Conservation (phyloP, 1,140 invertebrate genomes). For the Cephus cinctus region DNA sequence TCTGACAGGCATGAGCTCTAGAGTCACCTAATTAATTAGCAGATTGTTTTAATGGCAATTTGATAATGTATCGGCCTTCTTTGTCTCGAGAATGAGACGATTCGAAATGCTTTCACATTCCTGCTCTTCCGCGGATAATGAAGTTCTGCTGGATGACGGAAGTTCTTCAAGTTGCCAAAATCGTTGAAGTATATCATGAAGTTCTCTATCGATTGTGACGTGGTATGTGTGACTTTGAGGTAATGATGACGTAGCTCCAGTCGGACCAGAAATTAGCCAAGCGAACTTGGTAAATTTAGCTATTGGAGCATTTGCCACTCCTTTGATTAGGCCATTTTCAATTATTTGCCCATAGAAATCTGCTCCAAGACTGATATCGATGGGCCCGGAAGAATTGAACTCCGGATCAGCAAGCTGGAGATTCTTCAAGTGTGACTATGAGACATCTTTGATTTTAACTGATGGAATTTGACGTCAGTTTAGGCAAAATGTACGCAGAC, state of each 20-base stretch:
- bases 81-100: background rate
- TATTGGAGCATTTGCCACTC: background rate
- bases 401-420: slow-evolving; percentile 8
- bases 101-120: slow-evolving; percentile 18
- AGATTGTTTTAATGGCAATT: slow-evolving; percentile 17
- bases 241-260: background rate
- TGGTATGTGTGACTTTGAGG: background rate
- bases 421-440: slow-evolving; percentile 1
- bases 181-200: background rate
- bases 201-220: background rate
- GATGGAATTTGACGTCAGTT: slow-evolving; percentile 3
- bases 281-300: slow-evolving; percentile 8
- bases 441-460: too few relatives aligned
- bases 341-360: slow-evolving; percentile 7
- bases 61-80: slow-evolving; percentile 11
- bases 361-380: slow-evolving; percentile 11
- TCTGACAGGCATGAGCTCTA: slow-evolving; percentile 6
- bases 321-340: background rate
- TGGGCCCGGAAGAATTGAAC: background rate
- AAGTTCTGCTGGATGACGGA: background rate
- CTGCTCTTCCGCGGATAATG: slow-evolving; percentile 8
- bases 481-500: background rate
- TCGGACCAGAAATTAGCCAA: slow-evolving; percentile 10
- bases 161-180: slow-evolving; percentile 11
- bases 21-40: slow-evolving; percentile 18